These are phyloP conservation scores for Aplochiton taeniatus DNA, from an alignment of 2,797 vertebrate genomes.

Conservation along the genomic window DNA sequence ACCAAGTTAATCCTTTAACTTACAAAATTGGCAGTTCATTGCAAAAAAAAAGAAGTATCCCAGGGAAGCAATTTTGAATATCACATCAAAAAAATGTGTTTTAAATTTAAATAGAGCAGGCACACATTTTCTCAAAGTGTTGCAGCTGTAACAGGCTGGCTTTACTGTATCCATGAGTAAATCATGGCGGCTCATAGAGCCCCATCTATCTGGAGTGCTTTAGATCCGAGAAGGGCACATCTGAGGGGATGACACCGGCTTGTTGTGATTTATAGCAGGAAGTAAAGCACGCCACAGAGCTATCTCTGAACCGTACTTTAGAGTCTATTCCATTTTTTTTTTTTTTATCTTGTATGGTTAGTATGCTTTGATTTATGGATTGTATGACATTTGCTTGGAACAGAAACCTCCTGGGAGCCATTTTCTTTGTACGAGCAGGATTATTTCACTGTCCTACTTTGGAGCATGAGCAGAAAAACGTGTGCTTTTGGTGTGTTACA, in stretches of 20 bases:
- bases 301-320: conserved; percentile 20
- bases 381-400: not conserved
- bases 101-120: conserved; percentile 33
- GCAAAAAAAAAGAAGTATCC: conserved; percentile 32
- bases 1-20: conserved; percentile 31
- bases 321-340: conserved; percentile 31
- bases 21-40: not conserved
- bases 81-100: not conserved
- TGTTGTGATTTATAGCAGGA: conserved; percentile 47
- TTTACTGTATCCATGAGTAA: conserved; percentile 34
- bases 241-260: conserved; percentile 38
- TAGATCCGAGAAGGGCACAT: conserved; percentile 21
- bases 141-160: conserved; percentile 11
- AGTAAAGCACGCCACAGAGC: conserved; percentile 21
- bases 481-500: too few relatives aligned
- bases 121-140: conserved; percentile 24
- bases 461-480: too few relatives aligned
- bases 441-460: too few relatives aligned
- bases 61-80: conserved; percentile 17
- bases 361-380: conserved; percentile 36
- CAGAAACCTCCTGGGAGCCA: not conserved
- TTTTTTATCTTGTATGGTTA: conserved; percentile 20
- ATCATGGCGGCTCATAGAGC: conserved; percentile 33
- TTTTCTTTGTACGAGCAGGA: not conserved
- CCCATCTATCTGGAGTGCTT: conserved; percentile 44